Base-by-base conservation (phyloP, 2,797 vertebrate genomes). In the Mastacembelus armatus region DNA sequence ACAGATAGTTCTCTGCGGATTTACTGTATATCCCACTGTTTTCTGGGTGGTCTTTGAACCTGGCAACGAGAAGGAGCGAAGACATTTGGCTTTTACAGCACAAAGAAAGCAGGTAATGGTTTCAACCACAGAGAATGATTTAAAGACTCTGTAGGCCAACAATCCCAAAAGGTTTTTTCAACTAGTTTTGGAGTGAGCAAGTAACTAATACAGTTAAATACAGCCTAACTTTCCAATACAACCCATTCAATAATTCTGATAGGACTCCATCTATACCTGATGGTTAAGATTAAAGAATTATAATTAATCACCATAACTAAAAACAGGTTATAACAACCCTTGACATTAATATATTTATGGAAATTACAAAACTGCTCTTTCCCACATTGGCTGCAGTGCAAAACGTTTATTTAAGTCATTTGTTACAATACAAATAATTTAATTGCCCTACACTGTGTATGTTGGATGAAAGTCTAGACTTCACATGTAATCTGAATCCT, bases 1-100 rank as follows among this genome's bases (percentile, higher is more conserved):
- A 40, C 8, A n/a, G 11, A 24, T 30, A 27, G 52, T 59, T 50
- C 1, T 14, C 19, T 48, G 16, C 32, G 0, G 3, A 52, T 73
- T 83, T 71, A 66, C 39, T 50, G 48, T 48, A 51, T 16, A 40
- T 47, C 29, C 29, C 19, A 36, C 21, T 56, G 55, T 60, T 60
- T 64, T 88, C 82, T 78, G 86, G 89, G 84, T 85, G 66, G 61
- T 73, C 57, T 83, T 69, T 81, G 65, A 77, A 81, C 59, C 59
- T 79, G 63, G 57, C 55, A 71, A 27, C 60, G 32, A 62, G 42
- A 58, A 47, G 43, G 19, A 59, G 44, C 49, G 56, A 74, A 71
- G 64, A 69, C 40, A 77, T 66, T 71, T 68, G 54, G 16, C 33
- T 61, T 83, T 68, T 72, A 66, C 57, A 27, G 48, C 52, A 57